phyloP scores from a whole-genome alignment of 1,140 invertebrate species.

The Anoplolepis gracilipes region DNA sequence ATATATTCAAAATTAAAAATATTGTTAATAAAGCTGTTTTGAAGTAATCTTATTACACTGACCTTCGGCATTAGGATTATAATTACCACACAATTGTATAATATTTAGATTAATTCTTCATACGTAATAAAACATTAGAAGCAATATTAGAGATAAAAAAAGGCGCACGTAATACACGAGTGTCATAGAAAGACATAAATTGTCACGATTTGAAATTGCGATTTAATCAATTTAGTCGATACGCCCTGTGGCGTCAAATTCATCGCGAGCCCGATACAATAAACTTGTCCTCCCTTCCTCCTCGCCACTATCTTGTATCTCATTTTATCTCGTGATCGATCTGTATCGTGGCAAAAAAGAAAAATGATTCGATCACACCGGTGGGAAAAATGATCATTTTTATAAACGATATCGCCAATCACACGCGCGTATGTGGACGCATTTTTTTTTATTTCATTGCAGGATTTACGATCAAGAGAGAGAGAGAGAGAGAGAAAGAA shows the following conservation, averaged over 20 bases:
- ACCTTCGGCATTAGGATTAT: not conserved
- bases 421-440: no score
- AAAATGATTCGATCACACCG: not conserved
- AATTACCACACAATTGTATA: slow-evolving; percentile 24
- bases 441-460: slow-evolving; percentile 15
- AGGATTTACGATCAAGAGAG: slow-evolving; percentile 1
- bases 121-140: not conserved
- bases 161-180: not conserved
- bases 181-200: not conserved
- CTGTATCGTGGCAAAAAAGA: not conserved
- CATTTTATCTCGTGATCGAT: not conserved
- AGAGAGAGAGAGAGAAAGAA: no score
- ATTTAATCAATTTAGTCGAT: slow-evolving; percentile 19
- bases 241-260: slow-evolving; percentile 7
- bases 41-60: not conserved
- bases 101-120: not conserved
- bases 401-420: slow-evolving; percentile 3
- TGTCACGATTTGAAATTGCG: not conserved
- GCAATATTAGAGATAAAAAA: not conserved
- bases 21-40: not conserved
- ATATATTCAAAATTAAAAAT: not conserved
- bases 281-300: not conserved
- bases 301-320: not conserved
- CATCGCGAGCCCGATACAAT: not conserved
- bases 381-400: not conserved